Percentiles rank a stretch among this genome's conserved stretches.
These are phyloP conservation scores for Illadopsis cleaveri DNA, from an alignment of 2,113 vertebrate genomes.

Conservation along the genomic window DNA sequence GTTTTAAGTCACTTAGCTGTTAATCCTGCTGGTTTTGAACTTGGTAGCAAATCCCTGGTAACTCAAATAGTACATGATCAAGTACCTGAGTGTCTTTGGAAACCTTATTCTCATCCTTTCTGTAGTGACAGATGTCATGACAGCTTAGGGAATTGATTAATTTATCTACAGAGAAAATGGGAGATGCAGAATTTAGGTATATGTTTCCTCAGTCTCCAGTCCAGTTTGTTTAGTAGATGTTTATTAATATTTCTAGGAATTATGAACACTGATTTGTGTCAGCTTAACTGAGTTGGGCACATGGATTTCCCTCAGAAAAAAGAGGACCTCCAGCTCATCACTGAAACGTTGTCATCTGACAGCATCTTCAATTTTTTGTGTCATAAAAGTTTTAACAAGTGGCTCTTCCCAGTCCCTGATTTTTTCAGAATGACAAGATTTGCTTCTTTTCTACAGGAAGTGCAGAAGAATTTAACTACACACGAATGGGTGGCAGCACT, in stretches of 20 bases:
- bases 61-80: not conserved
- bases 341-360: not conserved
- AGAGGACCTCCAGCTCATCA: not conserved
- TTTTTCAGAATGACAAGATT: not conserved
- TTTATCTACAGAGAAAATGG: not conserved
- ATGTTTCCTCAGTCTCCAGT: not conserved
- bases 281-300: not conserved
- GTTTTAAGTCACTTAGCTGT: not conserved
- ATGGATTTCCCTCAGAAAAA: not conserved
- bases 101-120: not conserved
- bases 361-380: not conserved
- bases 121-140: not conserved
- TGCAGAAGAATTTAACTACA: slow-evolving; percentile 91
- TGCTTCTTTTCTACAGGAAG: slow-evolving; percentile 70
- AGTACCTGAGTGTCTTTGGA: not conserved
- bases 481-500: slow-evolving; percentile 82
- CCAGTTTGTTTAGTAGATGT: not conserved
- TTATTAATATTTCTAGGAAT: not conserved
- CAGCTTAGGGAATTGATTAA: not conserved
- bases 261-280: not conserved
- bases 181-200: not conserved
- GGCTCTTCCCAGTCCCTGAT: not conserved
- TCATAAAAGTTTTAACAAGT: not conserved
- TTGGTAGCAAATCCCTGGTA: not conserved
- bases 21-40: not conserved